phyloP scores from a whole-genome alignment of 2,113 vertebrate genomes.

The Petroica traversi region DNA sequence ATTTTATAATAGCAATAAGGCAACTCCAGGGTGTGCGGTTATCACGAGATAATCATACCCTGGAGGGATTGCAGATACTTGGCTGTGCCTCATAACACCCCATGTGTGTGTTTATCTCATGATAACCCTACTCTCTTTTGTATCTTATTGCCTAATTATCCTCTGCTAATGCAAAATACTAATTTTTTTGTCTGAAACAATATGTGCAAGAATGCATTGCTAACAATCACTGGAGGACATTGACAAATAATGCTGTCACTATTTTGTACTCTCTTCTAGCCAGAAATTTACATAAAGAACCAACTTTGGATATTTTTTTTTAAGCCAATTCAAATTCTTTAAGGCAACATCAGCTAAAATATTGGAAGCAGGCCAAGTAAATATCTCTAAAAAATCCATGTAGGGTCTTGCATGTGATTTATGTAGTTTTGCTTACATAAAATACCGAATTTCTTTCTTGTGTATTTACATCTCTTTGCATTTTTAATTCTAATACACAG shows the following conservation, averaged over 20 bases:
- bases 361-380: not conserved
- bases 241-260: slow-evolving; percentile 70
- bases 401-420: not conserved
- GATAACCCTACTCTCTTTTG: slow-evolving; percentile 79
- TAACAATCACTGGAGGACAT: slow-evolving; percentile 75
- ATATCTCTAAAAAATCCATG: not conserved
- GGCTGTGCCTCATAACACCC: slow-evolving; percentile 80
- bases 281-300: slow-evolving; percentile 48
- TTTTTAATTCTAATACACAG: not conserved
- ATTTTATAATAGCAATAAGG: slow-evolving; percentile 87
- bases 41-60: slow-evolving; percentile 82
- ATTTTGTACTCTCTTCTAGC: slow-evolving; percentile 45
- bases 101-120: slow-evolving; percentile 84
- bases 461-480: not conserved
- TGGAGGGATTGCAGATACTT: slow-evolving; percentile 79
- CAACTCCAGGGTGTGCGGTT: slow-evolving; percentile 82
- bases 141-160: slow-evolving; percentile 85
- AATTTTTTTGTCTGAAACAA: slow-evolving; percentile 82
- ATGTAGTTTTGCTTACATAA: not conserved
- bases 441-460: not conserved
- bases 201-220: slow-evolving; percentile 74
- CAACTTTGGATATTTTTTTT: slow-evolving; percentile 22
- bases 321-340: slow-evolving; percentile 4
- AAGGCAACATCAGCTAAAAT: not conserved
- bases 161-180: slow-evolving; percentile 82